Evolutionary conservation across 2,113 vertebrate species (phyloP), one percentile per base, ranked within the genome.

Genomic region (rat (Rattus norvegicus)): DNA sequence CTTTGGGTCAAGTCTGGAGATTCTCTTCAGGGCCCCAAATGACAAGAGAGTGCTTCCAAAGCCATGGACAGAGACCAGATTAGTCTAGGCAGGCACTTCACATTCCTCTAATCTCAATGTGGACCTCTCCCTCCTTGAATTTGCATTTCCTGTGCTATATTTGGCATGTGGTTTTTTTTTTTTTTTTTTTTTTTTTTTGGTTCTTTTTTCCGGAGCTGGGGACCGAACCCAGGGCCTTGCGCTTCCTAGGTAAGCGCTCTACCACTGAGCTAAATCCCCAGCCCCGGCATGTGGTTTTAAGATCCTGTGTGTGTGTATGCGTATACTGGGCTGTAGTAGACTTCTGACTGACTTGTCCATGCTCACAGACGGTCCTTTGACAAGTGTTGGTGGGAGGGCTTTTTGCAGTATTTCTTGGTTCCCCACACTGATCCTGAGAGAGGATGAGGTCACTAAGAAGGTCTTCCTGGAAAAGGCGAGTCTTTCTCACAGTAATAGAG

Each of bases 391-490:
- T 54, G 28, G n/a, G 54, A 4, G n/a, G 14, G 43, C 52, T 56
- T 5, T 83, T 92, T 20, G 20, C 43, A 61, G 26, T 86, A 65
- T 24, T 87, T 73, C 9, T 94, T 69, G 30, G 30, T 84, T 95
- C 26, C 88, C 81, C 54, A 56, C 54, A 83, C 2, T 36, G 88
- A 73, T 72, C 54, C 52, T 12, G 19, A 95, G 47, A 76, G 79
- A 33, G 22, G 65, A 67, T 10, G 69, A 22, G 7, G 69, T 83
- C 94, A 79, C 83, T 90, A 83, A 67, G 16, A 65, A 93, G 67
- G 2, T 88, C 70, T 92, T 88, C 30, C 80, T 91, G n/a, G 93
- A 97, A 93, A 54, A 93, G 89, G 11, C 43, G 65, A 88, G 12
- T 81, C 94, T 94, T 83, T 54, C 69, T 91, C 59, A 61, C 36